phyloP scores from a whole-genome alignment of 2,888 invertebrate species.

The Epirrita christyi region DNA sequence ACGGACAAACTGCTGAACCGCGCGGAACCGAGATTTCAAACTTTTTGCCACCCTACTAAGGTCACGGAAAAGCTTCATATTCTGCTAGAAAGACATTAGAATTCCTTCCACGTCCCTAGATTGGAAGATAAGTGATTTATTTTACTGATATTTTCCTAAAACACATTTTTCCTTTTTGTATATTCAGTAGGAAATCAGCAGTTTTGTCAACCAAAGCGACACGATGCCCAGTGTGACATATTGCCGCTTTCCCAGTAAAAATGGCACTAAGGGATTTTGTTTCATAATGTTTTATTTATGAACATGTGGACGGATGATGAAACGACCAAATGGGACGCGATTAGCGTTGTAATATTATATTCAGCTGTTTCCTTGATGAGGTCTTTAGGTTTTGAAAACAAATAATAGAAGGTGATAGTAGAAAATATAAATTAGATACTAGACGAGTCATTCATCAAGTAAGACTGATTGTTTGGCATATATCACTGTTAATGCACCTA shows the following conservation, averaged over 20 bases:
- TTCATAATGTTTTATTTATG: conserved; percentile 48
- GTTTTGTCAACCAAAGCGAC: conserved; percentile 29
- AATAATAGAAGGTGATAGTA: background rate
- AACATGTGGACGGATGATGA: conserved; percentile 39
- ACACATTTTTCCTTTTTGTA: conserved; percentile 33
- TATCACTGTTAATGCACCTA: too few species aligned
- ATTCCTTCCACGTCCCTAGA: conserved; percentile 33
- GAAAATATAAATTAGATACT: background rate
- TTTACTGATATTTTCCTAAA: conserved; percentile 36
- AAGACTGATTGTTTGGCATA: too few species aligned
- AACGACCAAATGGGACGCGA: conserved; percentile 33
- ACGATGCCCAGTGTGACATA: conserved; percentile 42
- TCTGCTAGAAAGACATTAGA: conserved; percentile 30
- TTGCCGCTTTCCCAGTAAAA: conserved; percentile 37
- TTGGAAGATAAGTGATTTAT: conserved; percentile 41
- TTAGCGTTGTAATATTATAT: conserved; percentile 44
- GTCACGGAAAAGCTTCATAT: conserved; percentile 20
- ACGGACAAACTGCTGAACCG: conserved; percentile 1
- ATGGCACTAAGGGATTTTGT: conserved; percentile 35
- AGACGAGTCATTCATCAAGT: too few species aligned
- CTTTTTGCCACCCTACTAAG: conserved; percentile 8
- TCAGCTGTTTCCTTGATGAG: conserved; percentile 22
- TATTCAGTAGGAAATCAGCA: conserved; percentile 36
- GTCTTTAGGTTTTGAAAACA: conserved; percentile 2
- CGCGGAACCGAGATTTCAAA: conserved; percentile 2